Evolutionary conservation across 1,140 invertebrate species (phyloP).

Genomic region (Andricus grossulariae): DNA sequence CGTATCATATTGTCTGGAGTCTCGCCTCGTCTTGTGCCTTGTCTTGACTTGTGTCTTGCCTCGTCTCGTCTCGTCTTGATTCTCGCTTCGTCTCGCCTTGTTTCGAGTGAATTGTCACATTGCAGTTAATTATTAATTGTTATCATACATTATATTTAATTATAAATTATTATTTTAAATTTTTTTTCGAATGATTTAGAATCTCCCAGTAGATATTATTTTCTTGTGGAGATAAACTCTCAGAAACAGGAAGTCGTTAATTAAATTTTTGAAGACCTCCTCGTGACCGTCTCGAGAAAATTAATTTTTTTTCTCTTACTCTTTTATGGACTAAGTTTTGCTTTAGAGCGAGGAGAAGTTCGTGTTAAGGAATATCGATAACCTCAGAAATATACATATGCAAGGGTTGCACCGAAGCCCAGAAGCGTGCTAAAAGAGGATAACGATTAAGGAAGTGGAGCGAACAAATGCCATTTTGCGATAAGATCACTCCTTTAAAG

Average conservation of each 20-base stretch:
- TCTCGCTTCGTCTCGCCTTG: too few species aligned
- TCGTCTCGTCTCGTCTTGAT: too few species aligned
- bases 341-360: background rate
- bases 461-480: conserved; percentile 30
- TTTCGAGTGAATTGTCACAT: too few species aligned
- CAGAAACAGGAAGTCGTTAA: background rate
- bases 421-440: conserved; percentile 27
- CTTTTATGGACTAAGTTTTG: background rate
- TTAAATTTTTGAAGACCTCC: background rate
- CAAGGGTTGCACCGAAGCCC: conserved; percentile 19
- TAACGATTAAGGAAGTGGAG: conserved; percentile 30
- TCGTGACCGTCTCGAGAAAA: too few species aligned
- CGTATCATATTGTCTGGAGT: too few species aligned
- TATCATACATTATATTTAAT: too few species aligned
- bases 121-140: too few species aligned
- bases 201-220: background rate
- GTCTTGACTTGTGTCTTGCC: too few species aligned
- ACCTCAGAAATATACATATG: conserved; percentile 30
- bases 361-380: conserved; percentile 30
- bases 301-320: too few species aligned
- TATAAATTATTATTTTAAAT: too few species aligned
- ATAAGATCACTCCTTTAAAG: conserved; percentile 28
- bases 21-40: too few species aligned
- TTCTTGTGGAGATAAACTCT: background rate
- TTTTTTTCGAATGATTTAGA: background rate